Percentiles rank a stretch among this genome's conserved stretches.
Conservation (phyloP, 2,113 vertebrate species). For the Typhlomys cinereus region DNA sequence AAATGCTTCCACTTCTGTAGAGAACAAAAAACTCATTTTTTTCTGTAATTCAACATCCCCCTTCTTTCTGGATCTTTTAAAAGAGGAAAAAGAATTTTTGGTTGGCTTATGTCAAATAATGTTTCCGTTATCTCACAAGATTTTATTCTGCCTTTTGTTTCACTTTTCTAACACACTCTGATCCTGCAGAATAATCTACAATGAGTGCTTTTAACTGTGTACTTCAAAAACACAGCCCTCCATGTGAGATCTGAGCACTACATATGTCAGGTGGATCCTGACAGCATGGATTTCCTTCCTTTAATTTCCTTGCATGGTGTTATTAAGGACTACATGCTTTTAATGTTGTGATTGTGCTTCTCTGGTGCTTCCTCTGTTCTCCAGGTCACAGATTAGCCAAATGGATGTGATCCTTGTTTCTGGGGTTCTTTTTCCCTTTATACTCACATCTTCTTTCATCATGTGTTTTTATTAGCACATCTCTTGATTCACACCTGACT, state of each 20-base stretch:
- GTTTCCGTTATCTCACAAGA: conserved; percentile 50
- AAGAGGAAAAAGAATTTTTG: conserved; percentile 56
- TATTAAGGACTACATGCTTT: conserved; percentile 48
- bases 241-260: conserved; percentile 39
- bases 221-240: conserved; percentile 60
- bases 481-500: conserved; percentile 7
- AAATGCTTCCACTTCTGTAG: not conserved
- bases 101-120: conserved; percentile 68
- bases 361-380: conserved; percentile 45
- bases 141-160: conserved; percentile 52
- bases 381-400: conserved; percentile 31
- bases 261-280: not conserved
- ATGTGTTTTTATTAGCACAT: not conserved
- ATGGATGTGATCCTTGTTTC: not conserved
- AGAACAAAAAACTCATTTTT: conserved; percentile 31
- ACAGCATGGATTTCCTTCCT: conserved; percentile 29
- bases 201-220: conserved; percentile 35
- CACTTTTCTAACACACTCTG: not conserved
- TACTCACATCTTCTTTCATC: not conserved
- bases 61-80: conserved; percentile 59
- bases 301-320: conserved; percentile 63
- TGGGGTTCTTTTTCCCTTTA: not conserved
- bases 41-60: not conserved
- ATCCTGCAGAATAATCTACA: conserved; percentile 32
- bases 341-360: conserved; percentile 46